phyloP scores from a whole-genome alignment of 2,797 vertebrate genomes.

The Oophaga sylvatica region DNA sequence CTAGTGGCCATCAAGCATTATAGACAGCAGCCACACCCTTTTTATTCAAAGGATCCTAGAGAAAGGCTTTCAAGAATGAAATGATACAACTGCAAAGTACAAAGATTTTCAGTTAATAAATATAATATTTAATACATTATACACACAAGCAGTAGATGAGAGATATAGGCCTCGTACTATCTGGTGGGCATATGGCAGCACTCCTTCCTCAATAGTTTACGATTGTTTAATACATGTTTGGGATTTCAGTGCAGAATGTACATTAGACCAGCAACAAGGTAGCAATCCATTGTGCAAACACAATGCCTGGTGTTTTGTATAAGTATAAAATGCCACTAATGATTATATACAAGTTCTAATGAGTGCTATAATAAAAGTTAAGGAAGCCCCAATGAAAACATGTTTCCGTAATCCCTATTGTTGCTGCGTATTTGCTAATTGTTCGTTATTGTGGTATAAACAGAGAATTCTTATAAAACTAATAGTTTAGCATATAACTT shows the following conservation, averaged over 20 bases:
- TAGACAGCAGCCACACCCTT: slow-evolving; percentile 41
- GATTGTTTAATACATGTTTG: too few species aligned
- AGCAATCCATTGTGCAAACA: too few species aligned
- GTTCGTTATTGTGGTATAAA: not conserved
- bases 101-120: not conserved
- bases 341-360: too few species aligned
- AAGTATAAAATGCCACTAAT: too few species aligned
- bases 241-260: too few species aligned
- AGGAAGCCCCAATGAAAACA: not conserved
- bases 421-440: not conserved
- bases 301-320: too few species aligned
- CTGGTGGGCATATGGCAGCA: too few species aligned
- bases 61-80: not conserved
- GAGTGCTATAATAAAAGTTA: not conserved
- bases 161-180: not conserved
- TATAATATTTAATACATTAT: not conserved
- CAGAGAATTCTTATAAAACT: not conserved
- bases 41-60: not conserved
- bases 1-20: slow-evolving; percentile 13
- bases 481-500: not conserved
- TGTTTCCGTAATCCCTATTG: not conserved
- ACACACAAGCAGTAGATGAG: not conserved
- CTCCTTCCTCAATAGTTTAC: too few species aligned
- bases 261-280: too few species aligned
- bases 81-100: not conserved